Evolutionary conservation across 92 coral and sea anemone species (phyloP).

Genomic region (Heliopora coerulea): DNA sequence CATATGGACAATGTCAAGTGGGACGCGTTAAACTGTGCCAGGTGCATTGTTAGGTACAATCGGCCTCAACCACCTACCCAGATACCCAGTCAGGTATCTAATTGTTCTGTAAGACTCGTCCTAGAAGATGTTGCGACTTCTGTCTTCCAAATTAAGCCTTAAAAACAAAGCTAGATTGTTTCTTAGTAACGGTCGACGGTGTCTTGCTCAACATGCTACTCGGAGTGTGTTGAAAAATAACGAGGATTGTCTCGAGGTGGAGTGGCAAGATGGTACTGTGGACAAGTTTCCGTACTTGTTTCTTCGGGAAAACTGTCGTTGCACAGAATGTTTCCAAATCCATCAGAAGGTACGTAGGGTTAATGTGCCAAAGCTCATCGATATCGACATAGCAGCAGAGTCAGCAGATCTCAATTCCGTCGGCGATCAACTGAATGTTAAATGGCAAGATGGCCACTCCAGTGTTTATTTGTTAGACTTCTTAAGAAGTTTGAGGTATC

Average conservation of each 20-base stretch:
- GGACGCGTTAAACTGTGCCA: too few relatives aligned
- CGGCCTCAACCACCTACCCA: too few relatives aligned
- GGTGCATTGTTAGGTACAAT: too few relatives aligned
- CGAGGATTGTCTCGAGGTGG: conserved; percentile 11
- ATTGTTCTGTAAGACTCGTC: too few relatives aligned
- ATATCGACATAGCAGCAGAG: conserved; percentile 12
- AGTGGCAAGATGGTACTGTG: conserved; percentile 26
- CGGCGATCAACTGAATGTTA: conserved; percentile 19
- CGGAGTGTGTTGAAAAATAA: not conserved
- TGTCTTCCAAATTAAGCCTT: not conserved
- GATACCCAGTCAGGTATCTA: too few relatives aligned
- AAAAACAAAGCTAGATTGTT: not conserved
- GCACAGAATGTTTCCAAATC: conserved; percentile 6
- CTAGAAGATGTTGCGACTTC: not conserved
- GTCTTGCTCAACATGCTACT: conserved; percentile 1
- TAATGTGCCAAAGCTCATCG: conserved; percentile 14
- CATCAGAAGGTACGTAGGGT: not conserved
- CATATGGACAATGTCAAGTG: too few relatives aligned
- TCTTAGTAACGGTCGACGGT: not conserved
- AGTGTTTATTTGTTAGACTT: conserved; percentile 15
- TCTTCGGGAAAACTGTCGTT: conserved; percentile 38
- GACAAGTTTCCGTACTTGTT: conserved; percentile 34
- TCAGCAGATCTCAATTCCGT: not conserved
- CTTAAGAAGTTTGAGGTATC: conserved; percentile 14
- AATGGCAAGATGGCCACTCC: conserved; percentile 35